phyloP scores from a whole-genome alignment of 2,113 vertebrate species.

The Misgurnus anguillicaudatus region DNA sequence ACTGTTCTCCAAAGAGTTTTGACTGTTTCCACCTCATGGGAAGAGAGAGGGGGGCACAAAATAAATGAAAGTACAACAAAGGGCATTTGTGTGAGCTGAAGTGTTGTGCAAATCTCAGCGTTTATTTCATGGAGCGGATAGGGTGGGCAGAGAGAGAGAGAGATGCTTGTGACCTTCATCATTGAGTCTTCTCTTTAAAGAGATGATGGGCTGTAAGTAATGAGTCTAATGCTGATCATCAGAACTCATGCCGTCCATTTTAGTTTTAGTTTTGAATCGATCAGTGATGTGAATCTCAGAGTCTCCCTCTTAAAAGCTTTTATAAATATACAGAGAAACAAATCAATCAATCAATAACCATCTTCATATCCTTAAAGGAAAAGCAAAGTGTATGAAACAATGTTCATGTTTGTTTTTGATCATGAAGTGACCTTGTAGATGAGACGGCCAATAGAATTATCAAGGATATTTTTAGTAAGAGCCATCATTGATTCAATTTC shows the following conservation, averaged over 20 bases:
- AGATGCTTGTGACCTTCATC: constrained; percentile 3
- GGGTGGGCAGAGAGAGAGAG: not conserved
- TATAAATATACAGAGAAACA: constrained; percentile 6
- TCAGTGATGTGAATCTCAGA: not conserved
- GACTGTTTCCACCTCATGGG: constrained; percentile 25
- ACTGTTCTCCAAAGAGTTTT: constrained; percentile 4
- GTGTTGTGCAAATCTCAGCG: constrained; percentile 13
- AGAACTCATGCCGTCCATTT: not conserved
- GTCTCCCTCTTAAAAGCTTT: constrained; percentile 1
- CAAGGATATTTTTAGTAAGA: not conserved
- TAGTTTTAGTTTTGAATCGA: constrained; percentile 17
- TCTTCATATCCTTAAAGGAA: not conserved
- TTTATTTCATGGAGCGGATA: constrained; percentile 33
- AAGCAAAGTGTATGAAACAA: not conserved
- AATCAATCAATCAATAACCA: not conserved
- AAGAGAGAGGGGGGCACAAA: constrained; percentile 11
- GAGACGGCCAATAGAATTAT: not conserved
- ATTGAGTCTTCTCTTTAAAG: not conserved
- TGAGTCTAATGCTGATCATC: constrained; percentile 32
- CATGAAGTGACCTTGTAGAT: not conserved
- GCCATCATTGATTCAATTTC: not conserved
- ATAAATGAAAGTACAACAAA: constrained; percentile 14
- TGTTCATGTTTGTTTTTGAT: not conserved
- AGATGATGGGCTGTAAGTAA: constrained; percentile 3
- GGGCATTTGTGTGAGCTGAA: constrained; percentile 14